Conservation (phyloP, 2,797 vertebrate genomes). For the Nannoperca australis region DNA sequence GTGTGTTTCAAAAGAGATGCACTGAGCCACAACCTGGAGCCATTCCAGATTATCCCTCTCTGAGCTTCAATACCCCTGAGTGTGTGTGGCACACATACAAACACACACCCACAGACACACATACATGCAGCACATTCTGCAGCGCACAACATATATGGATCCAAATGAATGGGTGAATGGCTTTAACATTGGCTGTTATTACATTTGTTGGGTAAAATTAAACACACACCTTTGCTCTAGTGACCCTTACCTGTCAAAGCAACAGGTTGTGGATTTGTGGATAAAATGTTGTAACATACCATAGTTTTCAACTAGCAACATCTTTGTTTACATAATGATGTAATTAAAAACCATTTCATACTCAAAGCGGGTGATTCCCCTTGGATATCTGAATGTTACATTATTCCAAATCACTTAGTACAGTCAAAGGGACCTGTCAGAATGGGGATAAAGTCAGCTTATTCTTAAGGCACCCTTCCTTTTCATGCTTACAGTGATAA, state of each 20-base stretch:
- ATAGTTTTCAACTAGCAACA: background rate
- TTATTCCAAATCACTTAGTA: conserved; percentile 65
- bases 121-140: conserved; percentile 17
- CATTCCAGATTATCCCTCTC: conserved; percentile 65
- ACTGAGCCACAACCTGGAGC: conserved; percentile 62
- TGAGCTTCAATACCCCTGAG: conserved; percentile 50
- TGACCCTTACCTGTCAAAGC: background rate
- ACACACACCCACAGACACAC: conserved; percentile 32
- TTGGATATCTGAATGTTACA: conserved; percentile 53
- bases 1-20: conserved; percentile 49
- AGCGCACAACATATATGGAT: conserved; percentile 23
- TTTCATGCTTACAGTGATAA: conserved; percentile 81
- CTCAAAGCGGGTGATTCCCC: conserved; percentile 36
- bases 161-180: conserved; percentile 33
- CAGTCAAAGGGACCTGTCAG: conserved; percentile 69
- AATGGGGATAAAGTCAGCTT: conserved; percentile 75
- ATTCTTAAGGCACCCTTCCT: conserved; percentile 75
- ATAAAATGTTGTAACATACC: background rate
- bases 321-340: background rate
- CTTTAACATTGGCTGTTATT: conserved; percentile 10
- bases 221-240: background rate
- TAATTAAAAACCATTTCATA: background rate
- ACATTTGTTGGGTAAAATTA: conserved; percentile 22
- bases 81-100: conserved; percentile 20
- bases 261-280: background rate